Evolutionary conservation across 2,113 vertebrate genomes (phyloP), one percentile per base, ranked within the genome.

Genomic region (Colaptes auratus): DNA sequence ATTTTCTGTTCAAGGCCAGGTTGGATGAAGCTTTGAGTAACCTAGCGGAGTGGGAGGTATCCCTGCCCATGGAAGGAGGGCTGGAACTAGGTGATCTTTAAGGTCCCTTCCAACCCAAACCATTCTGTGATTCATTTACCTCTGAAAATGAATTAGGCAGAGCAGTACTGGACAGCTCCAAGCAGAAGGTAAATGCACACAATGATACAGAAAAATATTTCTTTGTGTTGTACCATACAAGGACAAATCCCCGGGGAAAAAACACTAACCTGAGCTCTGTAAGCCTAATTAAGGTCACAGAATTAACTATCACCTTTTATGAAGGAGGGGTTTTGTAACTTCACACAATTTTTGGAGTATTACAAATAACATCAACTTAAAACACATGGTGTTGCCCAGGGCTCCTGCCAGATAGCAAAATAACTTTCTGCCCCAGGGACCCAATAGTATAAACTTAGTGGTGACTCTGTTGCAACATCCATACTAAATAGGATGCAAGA

Each of bases 291-390:
- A 30, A 75, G 63, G 48, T 23, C 27, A 79, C 27, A 87, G 24
- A 67, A 55, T 2, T 28, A 82, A 55, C 14, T n/a, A 58, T 3
- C 0, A 3, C 4, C 25, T 79, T 85, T 36, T 25, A 86, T 0
- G 0, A 9, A 42, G 50, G 30, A 4, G 3, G 59, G 30, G 75
- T 89, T 35, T 59, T 46, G 52, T 59, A 53, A 17, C 14, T 82
- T 89, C 63, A 69, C 6, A 36, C 31, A 44, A 35, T 9, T 61
- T 30, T 10, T 52, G 2, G 10, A 58, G 24, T 23, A 59, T 7
- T 82, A 31, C 24, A 86, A 39, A 81, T 28, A 76, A 19, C 3
- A 83, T 16, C 21, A 48, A 50, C n/a, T 84, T 82, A 46, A 73
- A 90, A 89, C 0, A 6, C 14, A 23, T 2, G 3, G 17, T n/a